Base-by-base conservation (phyloP, 2,888 invertebrate genomes). In the Candidula unifasciata region DNA sequence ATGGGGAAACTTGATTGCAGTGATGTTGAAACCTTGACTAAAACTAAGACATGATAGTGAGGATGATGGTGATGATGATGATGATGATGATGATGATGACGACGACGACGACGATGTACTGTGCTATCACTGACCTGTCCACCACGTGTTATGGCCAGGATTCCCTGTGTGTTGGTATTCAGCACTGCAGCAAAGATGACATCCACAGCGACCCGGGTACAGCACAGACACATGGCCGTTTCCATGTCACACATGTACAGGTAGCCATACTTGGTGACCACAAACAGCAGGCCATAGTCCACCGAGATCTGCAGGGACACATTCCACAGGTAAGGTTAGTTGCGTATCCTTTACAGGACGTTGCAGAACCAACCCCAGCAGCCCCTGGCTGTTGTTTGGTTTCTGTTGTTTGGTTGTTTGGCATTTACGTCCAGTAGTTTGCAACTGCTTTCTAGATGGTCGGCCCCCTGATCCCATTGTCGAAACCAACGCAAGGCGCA, bases 221-320 rank as follows among this genome's bases (percentile, higher is more conserved):
- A 90, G 85, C 92, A 93, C 54, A 93, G 87, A 84, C 90, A 91
- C 27, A 91, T 89, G 10, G 92, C 92, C 5, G 92, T 93, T 88
- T 93, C 93, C 91, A 94, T 90, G 87, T 94, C 94, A 90, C 93
- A 93, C 69, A 94, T 87, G 88, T 93, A 93, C 86, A 94, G 88
- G 85, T 91, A 92, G 27, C 94, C 93, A 88, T 94, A 94, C 86
- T 94, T 94, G 30, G 94, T 93, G 27, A 93, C 88, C 74, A 93
- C 88, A 87, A 93, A 94, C 79, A 94, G 89, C 84, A 94, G 88
- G 3, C 93, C 93, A 80, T 90, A 90, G 74, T 91, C 89, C 10
- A 88, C 86, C 35, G 93, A 93, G n/a, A 93, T 93, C 94, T 94
- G 37, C 10, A 73, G 35, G 3, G n/a, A 6, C 30, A 16, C 5